Conservation (phyloP, 2,888 invertebrate genomes). For the Callinectes sapidus region DNA sequence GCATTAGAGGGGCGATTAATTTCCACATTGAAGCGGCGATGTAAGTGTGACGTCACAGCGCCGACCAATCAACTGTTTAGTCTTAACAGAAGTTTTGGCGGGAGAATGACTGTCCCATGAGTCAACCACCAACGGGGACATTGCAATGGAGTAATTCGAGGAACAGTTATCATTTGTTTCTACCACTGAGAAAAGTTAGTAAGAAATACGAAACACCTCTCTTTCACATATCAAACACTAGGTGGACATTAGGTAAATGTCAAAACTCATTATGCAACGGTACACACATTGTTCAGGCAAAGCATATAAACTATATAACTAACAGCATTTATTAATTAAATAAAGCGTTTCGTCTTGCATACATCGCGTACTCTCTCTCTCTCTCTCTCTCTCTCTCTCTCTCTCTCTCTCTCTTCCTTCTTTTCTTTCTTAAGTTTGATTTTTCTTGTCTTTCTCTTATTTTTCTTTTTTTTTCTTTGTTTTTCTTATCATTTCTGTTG, state of each 20-base stretch:
- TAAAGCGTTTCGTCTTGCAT: neutral
- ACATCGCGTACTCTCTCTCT: neutral
- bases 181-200: neutral
- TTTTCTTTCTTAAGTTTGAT: no score
- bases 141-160: neutral
- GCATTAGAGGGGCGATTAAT: neutral
- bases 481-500: no score
- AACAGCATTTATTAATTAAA: neutral
- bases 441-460: no score
- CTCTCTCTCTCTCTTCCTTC: neutral
- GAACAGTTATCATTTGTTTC: neutral
- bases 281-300: neutral
- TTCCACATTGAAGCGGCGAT: conserved; percentile 36
- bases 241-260: neutral
- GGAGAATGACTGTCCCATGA: conserved; percentile 57
- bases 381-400: neutral
- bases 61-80: conserved; percentile 47
- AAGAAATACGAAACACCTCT: neutral
- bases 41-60: conserved; percentile 50
- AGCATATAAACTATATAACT: neutral
- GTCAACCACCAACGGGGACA: conserved; percentile 22
- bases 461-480: neutral
- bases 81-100: conserved; percentile 55
- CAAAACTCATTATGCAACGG: neutral
- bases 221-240: neutral